Percentiles rank a stretch among this genome's conserved stretches.
Evolutionary conservation across 2,888 invertebrate genomes (phyloP).

Genomic region (Epistrophella euchroma): DNA sequence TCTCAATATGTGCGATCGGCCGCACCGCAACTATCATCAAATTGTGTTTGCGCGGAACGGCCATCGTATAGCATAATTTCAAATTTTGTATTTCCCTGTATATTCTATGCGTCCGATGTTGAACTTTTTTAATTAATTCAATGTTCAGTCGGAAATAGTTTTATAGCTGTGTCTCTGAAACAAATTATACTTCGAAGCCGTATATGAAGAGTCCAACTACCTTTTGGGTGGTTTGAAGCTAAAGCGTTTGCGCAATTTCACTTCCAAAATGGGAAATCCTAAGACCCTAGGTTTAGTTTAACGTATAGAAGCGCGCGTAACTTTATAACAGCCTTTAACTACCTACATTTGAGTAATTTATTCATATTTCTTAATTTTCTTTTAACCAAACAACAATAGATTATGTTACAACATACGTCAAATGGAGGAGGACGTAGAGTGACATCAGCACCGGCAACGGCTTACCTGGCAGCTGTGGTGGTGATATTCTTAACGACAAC

Average conservation of each 20-base stretch:
- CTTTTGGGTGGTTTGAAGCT: constrained; percentile 44
- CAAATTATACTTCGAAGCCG: constrained; percentile 56
- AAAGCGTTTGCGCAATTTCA: constrained; percentile 64
- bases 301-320: background rate
- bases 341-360: constrained; percentile 16
- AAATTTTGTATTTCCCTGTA: constrained; percentile 67
- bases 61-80: constrained; percentile 45
- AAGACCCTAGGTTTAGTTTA: constrained; percentile 28
- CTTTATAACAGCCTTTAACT: background rate
- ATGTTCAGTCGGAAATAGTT: constrained; percentile 69
- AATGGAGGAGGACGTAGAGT: constrained; percentile 73
- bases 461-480: constrained; percentile 77
- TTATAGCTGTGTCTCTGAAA: constrained; percentile 69
- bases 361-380: constrained; percentile 25
- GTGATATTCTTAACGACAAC: constrained; percentile 80
- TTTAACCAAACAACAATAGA: constrained; percentile 42
- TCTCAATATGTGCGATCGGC: constrained; percentile 55
- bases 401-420: constrained; percentile 73
- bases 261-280: constrained; percentile 52
- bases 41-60: constrained; percentile 54
- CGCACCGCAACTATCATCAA: constrained; percentile 52
- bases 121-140: constrained; percentile 74
- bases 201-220: constrained; percentile 61
- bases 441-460: constrained; percentile 73
- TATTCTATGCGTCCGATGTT: constrained; percentile 65